Evolutionary conservation across 2,113 vertebrate genomes (phyloP).

Genomic region (Podiceps cristatus): DNA sequence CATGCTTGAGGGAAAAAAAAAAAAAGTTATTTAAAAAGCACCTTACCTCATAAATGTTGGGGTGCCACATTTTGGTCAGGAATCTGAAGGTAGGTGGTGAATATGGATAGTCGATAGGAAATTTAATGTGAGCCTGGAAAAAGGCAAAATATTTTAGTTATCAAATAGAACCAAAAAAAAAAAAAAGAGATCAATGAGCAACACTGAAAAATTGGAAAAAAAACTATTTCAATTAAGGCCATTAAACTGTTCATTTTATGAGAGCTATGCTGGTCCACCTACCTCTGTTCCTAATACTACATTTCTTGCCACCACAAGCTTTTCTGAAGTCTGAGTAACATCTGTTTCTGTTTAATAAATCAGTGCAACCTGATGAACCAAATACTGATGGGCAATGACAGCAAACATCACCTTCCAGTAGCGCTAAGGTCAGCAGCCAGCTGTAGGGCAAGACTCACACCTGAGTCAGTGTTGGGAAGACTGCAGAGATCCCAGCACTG

Average conservation of each 20-base stretch:
- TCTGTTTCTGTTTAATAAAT: not conserved
- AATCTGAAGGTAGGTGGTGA: constrained; percentile 98
- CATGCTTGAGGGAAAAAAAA: fast-evolving
- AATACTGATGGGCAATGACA: not conserved
- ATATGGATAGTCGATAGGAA: constrained; percentile 98
- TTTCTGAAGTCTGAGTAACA: not conserved
- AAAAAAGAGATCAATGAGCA: not conserved
- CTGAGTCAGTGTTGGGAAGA: not conserved
- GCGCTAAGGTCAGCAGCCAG: not conserved
- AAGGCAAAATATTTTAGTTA: not conserved
- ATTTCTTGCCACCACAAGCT: not conserved
- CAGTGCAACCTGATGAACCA: not conserved
- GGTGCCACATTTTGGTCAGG: constrained; percentile 99
- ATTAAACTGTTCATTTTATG: not conserved
- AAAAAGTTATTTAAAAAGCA: not conserved
- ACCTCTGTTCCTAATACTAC: not conserved
- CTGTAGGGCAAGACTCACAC: not conserved
- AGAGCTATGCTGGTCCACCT: not conserved
- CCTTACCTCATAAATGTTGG: constrained; percentile 98
- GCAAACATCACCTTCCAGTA: not conserved
- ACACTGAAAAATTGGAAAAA: not conserved
- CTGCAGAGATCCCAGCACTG: not conserved
- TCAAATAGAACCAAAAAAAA: not conserved
- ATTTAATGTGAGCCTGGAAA: constrained; percentile 96
- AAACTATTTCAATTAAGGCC: not conserved